A percentile compares a stretch with the other conserved stretches of the same genome.
These are phyloP conservation scores for Zonitis immaculata DNA, from an alignment of 2,888 invertebrate species.

Conservation along the genomic window DNA sequence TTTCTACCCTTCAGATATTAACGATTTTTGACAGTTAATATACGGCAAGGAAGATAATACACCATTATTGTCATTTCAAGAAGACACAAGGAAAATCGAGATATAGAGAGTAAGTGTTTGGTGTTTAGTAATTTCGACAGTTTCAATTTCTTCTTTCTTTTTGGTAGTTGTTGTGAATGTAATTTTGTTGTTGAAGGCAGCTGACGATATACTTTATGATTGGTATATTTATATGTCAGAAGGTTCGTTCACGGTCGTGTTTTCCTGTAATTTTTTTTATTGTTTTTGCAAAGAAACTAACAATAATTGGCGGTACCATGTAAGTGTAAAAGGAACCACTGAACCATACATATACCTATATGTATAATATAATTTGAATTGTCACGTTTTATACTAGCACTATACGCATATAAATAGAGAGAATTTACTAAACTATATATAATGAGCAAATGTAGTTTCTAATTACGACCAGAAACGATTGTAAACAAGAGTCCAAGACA, in stretches of 20 bases:
- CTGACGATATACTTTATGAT: background rate
- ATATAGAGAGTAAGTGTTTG: background rate
- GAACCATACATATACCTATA: too few species aligned
- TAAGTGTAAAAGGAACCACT: too few species aligned
- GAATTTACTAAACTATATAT: constrained; percentile 33
- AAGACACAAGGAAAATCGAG: background rate
- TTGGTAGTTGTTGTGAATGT: background rate
- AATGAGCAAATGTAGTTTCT: constrained; percentile 39
- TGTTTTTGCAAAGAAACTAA: too few species aligned
- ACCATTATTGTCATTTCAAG: background rate
- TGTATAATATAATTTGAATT: background rate
- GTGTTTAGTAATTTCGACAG: background rate
- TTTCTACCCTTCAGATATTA: background rate
- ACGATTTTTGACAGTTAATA: constrained; percentile 10
- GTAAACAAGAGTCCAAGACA: constrained; percentile 40
- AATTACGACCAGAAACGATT: constrained; percentile 35
- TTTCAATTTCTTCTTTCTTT: background rate
- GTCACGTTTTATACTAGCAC: background rate
- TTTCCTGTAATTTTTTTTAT: too few species aligned
- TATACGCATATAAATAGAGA: background rate
- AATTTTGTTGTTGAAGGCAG: background rate
- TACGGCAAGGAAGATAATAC: background rate
- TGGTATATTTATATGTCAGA: too few species aligned
- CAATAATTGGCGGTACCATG: too few species aligned
- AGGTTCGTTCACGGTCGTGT: too few species aligned